These are phyloP conservation scores for Gibbula magus DNA, from an alignment of 2,888 invertebrate genomes.

Conservation along the genomic window DNA sequence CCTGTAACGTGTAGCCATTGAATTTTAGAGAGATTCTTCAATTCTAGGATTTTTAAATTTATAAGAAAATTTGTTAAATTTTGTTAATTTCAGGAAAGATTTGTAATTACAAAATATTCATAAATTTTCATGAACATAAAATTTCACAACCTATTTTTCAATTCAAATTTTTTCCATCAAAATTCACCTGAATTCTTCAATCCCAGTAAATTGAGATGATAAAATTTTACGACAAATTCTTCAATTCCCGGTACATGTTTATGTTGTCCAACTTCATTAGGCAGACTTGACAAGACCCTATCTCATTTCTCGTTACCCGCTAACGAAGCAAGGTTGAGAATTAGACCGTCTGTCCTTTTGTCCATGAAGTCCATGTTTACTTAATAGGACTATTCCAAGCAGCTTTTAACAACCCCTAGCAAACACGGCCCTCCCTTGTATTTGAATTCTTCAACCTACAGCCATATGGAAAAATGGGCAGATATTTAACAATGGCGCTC, in stretches of 20 bases:
- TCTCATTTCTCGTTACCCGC: neutral
- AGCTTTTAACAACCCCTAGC: neutral
- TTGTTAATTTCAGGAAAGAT: too few species aligned
- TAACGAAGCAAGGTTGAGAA: constrained; percentile 4
- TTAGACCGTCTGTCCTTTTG: constrained; percentile 15
- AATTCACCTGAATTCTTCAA: too few species aligned
- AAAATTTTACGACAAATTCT: neutral
- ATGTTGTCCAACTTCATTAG: constrained; percentile 3
- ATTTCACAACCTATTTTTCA: too few species aligned
- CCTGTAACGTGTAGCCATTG: too few species aligned
- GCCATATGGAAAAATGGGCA: neutral
- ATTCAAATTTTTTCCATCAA: too few species aligned
- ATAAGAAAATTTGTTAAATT: too few species aligned
- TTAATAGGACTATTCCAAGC: constrained; percentile 8
- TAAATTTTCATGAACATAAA: too few species aligned
- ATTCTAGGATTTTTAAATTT: too few species aligned
- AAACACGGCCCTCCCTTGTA: neutral
- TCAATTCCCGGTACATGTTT: neutral
- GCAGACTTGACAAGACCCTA: neutral
- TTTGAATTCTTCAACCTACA: neutral
- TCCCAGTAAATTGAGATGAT: too few species aligned
- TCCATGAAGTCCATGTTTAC: constrained; percentile 1
- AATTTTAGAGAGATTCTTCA: too few species aligned
- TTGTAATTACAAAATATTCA: too few species aligned
- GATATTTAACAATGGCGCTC: neutral